Evolutionary conservation across 2,113 vertebrate species (phyloP).

Genomic region (Limanda limanda): DNA sequence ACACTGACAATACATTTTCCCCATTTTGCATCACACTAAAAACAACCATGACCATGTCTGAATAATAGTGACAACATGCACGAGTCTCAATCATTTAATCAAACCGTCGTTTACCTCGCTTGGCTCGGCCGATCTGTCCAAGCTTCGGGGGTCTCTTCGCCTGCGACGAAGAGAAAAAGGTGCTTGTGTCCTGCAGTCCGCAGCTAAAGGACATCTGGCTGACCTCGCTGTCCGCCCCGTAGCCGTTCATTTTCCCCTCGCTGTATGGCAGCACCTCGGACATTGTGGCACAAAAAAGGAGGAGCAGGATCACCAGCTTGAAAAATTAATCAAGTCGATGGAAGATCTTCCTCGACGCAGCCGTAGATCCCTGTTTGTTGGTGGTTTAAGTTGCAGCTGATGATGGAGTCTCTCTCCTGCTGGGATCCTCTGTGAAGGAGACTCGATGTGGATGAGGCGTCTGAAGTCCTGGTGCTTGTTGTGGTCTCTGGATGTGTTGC

Average conservation of each 20-base stretch:
- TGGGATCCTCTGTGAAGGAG: constrained; percentile 20
- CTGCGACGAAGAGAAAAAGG: constrained; percentile 94
- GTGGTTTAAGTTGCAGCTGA: constrained; percentile 20
- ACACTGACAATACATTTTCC: no score
- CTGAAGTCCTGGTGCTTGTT: constrained; percentile 28
- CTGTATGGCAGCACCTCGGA: constrained; percentile 97
- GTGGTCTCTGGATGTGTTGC: constrained; percentile 46
- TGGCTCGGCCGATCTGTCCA: constrained; percentile 96
- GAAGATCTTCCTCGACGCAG: constrained; percentile 5
- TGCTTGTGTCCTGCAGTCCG: constrained; percentile 96
- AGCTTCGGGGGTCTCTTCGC: constrained; percentile 97
- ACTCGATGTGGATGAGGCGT: neutral
- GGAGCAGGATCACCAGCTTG: constrained; percentile 26
- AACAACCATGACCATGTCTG: neutral
- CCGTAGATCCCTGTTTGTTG: constrained; percentile 33
- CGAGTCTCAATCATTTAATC: neutral
- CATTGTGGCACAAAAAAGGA: constrained; percentile 81
- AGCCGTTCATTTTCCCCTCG: constrained; percentile 97
- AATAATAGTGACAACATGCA: neutral
- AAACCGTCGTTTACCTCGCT: constrained; percentile 87
- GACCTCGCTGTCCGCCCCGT: constrained; percentile 92
- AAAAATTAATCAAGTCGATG: neutral
- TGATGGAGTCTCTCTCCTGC: constrained; percentile 18
- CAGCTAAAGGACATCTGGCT: constrained; percentile 97
- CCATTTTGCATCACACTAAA: neutral